Evolutionary conservation across 1,140 invertebrate genomes (phyloP), one percentile per base, ranked within the genome.

Genomic region (Drosophila saltans): DNA sequence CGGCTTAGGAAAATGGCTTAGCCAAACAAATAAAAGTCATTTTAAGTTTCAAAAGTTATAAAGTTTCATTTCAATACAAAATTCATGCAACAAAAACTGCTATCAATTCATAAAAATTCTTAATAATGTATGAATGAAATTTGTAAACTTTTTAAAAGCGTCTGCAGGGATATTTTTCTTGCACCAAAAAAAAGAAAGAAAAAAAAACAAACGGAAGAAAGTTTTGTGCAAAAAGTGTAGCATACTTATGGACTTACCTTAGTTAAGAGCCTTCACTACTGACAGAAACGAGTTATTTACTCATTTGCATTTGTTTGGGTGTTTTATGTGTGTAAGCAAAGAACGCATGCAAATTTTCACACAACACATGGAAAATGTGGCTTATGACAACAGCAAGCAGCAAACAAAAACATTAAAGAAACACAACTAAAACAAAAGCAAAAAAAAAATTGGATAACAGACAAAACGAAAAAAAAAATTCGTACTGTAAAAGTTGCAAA

Each of bases 331-430:
- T 21, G 11, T 10, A 10, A 63, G 28, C 28, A 30, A 30, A 30
- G 28, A 57, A 74, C 41, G 68, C 76, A 85, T 84, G 81, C 78
- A 85, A 84, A 81, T 86, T 75, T 66, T 61, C 57, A 68, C 67
- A 64, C 64, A 77, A 80, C 76, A 72, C 45, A 59, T 52, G 52
- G 30, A 55, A 67, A 52, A 26, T 52, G 45, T 48, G 55, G 43
- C 45, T 55, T 48, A 16, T 16, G 52, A 39, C 52, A 41, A 56
- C 26, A 30, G 6, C 28, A 36, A 40, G 8, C 40, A 36, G 24
- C 10, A 39, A 68, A 62, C 41, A 71, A 26, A 10, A 52, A 48
- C 40, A 59, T 40, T n/a, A 16, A 58, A 58, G 45, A 52, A 52
- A 59, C 16, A 59, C 41, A 67, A 39, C 24, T 40, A 69, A 21